Base-by-base conservation (phyloP, 2,888 invertebrate species). In the Adelphocoris suturalis region DNA sequence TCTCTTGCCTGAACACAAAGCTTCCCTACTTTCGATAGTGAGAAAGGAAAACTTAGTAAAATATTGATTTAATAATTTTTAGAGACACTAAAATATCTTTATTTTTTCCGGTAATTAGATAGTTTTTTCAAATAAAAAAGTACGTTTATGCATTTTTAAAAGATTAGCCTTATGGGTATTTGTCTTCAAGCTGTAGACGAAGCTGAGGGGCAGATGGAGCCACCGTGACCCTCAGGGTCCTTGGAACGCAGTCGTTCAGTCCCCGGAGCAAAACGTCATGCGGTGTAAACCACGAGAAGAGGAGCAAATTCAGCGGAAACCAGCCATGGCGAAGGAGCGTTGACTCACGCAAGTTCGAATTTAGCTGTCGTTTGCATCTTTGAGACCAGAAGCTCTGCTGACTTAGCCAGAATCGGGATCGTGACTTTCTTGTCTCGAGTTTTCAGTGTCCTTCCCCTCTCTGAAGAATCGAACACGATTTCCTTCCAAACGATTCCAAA, bases 311-410 rank as follows among this genome's bases (percentile, higher is more conserved):
- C 78, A 78, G 78, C 78, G 47, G 19, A 78, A 46, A 47, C 0
- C 46, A 16, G n/a, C 19, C 23, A n/a, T 7, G 52, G 61, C 9
- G 2, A 19, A 68, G 68, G 68, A 68, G 37, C n/a, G 78, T 13
- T 78, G 78, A 78, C 78, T 78, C 78, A 78, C 78, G 78, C 78
- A 46, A 76, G 46, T 78, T 78, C 47, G 28, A 78, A 46, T 78
- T 78, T 11, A 46, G 78, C 78, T 78, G 78, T n/a, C 78, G n/a
- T 78, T 28, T 7, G 46, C 78, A 78, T 46, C n/a, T 46, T 9
- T 16, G 14, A 19, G 37, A 27, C 16, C 14, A 0, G n/a, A n/a
- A 78, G 78, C 78, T 9, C n/a, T 78, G 5, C 78, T 46, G 46
- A 78, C 78, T 78, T 46, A 78, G 78, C 78, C 28, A 28, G 78